A percentile compares a stretch with the other conserved stretches of the same genome.
phyloP scores from a whole-genome alignment of 1,140 invertebrate genomes.

The Drosophila varians region DNA sequence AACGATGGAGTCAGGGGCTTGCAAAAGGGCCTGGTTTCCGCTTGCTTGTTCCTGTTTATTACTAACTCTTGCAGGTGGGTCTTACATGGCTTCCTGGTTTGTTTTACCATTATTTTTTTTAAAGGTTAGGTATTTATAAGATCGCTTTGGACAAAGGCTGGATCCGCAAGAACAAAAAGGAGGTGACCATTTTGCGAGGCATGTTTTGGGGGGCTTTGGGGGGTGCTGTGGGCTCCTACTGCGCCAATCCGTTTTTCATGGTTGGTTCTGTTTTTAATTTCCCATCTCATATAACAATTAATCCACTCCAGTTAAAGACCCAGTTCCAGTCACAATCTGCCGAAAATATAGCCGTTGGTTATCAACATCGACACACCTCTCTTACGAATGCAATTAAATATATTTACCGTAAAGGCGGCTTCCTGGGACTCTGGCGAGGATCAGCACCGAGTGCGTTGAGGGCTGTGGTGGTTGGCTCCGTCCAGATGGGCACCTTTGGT shows the following conservation, averaged over 20 bases:
- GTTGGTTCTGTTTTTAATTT: background rate
- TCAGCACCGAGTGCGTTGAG: slow-evolving; percentile 89
- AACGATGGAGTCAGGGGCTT: slow-evolving; percentile 88
- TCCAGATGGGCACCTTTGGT: slow-evolving; percentile 93
- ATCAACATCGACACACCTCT: slow-evolving; percentile 91
- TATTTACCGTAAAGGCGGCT: slow-evolving; percentile 89
- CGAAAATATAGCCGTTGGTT: slow-evolving; percentile 92
- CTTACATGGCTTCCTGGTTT: background rate
- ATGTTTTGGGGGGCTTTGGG: slow-evolving; percentile 18
- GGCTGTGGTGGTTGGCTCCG: slow-evolving; percentile 91
- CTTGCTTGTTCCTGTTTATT: slow-evolving; percentile 87
- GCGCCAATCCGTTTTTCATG: background rate
- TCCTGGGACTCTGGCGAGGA: slow-evolving; percentile 91
- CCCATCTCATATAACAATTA: no score
- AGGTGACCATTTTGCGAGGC: background rate
- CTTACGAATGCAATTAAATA: slow-evolving; percentile 87
- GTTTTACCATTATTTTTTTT: background rate
- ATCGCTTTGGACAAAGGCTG: slow-evolving; percentile 18
- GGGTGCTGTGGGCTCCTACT: background rate
- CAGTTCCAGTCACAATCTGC: slow-evolving; percentile 85
- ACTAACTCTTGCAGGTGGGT: slow-evolving; percentile 86
- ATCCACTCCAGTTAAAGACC: no score
- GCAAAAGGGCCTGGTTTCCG: slow-evolving; percentile 95
- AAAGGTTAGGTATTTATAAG: slow-evolving; percentile 10
- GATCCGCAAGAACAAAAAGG: slow-evolving; percentile 1